These are phyloP conservation scores for Gymnosoma rotundatum DNA, from an alignment of 2,888 invertebrate genomes.

Conservation along the genomic window DNA sequence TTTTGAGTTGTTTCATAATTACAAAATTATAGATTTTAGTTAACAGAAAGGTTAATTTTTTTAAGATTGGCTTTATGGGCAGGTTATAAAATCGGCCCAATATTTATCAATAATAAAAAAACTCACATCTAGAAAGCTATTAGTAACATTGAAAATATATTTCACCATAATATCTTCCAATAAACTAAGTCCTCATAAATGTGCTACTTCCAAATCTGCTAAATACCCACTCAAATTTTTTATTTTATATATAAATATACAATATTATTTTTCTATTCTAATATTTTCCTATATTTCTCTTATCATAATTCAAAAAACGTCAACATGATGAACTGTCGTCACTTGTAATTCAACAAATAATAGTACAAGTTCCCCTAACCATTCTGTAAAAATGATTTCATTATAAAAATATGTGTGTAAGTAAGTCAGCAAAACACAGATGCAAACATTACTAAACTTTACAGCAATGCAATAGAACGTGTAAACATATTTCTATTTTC, in stretches of 20 bases:
- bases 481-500: background rate
- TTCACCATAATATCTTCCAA: no score
- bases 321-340: conserved; percentile 56
- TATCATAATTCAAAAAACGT: conserved; percentile 50
- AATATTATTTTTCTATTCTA: background rate
- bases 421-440: background rate
- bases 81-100: no score
- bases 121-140: no score
- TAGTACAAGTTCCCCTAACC: conserved; percentile 10
- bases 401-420: background rate
- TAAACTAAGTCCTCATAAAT: no score
- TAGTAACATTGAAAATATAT: no score
- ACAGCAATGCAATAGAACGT: background rate
- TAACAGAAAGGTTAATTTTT: no score
- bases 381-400: background rate
- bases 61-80: no score
- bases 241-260: background rate
- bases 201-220: background rate
- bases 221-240: conserved; percentile 23
- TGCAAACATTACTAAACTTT: background rate
- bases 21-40: no score
- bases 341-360: conserved; percentile 55
- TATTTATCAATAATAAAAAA: no score
- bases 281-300: background rate
- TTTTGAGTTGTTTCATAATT: no score